phyloP scores from a whole-genome alignment of 1,140 invertebrate species.

The Trichonephila inaurata region DNA sequence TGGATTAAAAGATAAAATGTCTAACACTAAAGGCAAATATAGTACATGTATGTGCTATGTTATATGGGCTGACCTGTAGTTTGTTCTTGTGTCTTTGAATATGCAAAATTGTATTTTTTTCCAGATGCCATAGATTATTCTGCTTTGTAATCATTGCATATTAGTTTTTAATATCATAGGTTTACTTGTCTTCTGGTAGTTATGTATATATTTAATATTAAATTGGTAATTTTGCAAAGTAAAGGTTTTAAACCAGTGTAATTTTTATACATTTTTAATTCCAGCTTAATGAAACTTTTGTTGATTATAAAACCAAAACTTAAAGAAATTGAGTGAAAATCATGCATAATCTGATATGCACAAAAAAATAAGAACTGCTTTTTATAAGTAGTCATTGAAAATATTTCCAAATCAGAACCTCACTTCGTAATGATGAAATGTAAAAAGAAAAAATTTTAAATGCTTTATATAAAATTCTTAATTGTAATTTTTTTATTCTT shows the following conservation, averaged over 20 bases:
- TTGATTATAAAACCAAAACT: neutral
- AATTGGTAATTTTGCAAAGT: neutral
- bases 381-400: neutral
- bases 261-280: constrained; percentile 21
- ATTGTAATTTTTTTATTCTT: no score
- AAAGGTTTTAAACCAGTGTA: neutral
- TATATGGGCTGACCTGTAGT: constrained; percentile 6
- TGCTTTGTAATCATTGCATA: no score
- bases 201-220: constrained; percentile 2
- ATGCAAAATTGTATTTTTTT: neutral
- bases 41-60: neutral
- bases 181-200: neutral
- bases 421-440: neutral
- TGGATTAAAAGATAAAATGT: neutral
- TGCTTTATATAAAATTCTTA: no score
- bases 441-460: no score
- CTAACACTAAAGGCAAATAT: neutral
- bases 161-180: neutral
- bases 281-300: neutral
- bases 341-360: neutral
- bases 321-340: neutral
- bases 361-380: neutral
- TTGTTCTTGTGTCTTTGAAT: neutral
- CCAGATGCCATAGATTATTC: neutral
- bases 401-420: neutral